These are phyloP conservation scores for Acanthosoma haemorrhoidale DNA, from an alignment of 2,888 invertebrate species.

Conservation along the genomic window DNA sequence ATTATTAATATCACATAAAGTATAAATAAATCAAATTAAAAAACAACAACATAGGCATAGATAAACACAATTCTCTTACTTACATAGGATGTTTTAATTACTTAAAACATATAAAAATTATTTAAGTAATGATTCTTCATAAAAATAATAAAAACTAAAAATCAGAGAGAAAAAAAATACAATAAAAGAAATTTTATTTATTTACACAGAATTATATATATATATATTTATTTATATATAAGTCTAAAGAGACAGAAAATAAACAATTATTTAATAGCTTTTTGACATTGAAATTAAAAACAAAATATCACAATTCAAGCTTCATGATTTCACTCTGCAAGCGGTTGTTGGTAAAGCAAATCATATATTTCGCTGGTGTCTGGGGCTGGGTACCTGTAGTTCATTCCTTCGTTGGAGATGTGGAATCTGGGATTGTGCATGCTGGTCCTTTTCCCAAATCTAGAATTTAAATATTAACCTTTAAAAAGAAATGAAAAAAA, in stretches of 20 bases:
- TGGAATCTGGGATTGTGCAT: constrained; percentile 25
- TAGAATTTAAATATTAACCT: no score
- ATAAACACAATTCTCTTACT: no score
- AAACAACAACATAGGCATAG: not conserved
- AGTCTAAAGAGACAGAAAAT: constrained; percentile 3
- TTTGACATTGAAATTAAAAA: constrained; percentile 19
- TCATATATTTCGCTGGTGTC: constrained; percentile 36
- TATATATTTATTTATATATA: constrained; percentile 5
- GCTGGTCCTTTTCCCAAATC: constrained; percentile 37
- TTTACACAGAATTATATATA: constrained; percentile 19
- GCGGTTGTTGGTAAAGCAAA: constrained; percentile 30
- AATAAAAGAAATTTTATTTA: constrained; percentile 6
- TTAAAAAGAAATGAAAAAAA: not conserved
- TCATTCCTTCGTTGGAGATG: constrained; percentile 30
- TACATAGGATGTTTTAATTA: no score
- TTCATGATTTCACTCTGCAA: constrained; percentile 18
- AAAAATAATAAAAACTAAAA: not conserved
- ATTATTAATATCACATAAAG: constrained; percentile 21
- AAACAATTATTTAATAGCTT: constrained; percentile 9
- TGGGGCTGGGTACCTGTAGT: constrained; percentile 27
- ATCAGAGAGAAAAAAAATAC: not conserved
- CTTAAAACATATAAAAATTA: no score
- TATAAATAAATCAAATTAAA: constrained; percentile 26
- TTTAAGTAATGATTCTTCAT: no score
- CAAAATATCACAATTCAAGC: constrained; percentile 17